phyloP scores from a whole-genome alignment of 2,888 invertebrate genomes.

The Aphidius colemani region DNA sequence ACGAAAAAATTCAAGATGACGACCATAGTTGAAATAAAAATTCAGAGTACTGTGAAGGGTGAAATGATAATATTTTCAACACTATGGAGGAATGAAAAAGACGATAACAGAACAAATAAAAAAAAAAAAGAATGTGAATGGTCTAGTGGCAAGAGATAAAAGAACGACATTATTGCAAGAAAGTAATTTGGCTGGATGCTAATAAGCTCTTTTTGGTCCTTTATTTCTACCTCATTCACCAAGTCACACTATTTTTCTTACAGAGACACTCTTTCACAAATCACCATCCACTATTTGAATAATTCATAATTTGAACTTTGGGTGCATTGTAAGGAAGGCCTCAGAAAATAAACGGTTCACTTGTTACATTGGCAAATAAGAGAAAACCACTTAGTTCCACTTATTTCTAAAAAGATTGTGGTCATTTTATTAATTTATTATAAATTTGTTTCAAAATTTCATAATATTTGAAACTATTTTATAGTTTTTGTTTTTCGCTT shows the following conservation, averaged over 20 bases:
- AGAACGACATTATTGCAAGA: slow-evolving; percentile 49
- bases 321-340: slow-evolving; percentile 36
- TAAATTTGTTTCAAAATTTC: neutral
- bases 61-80: slow-evolving; percentile 10
- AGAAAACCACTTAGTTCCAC: slow-evolving; percentile 47
- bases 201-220: slow-evolving; percentile 43
- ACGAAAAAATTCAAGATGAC: neutral
- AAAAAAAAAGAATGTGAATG: slow-evolving; percentile 30
- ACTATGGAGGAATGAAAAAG: slow-evolving; percentile 23
- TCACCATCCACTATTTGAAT: slow-evolving; percentile 37
- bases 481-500: no score
- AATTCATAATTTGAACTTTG: slow-evolving; percentile 47
- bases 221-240: slow-evolving; percentile 29
- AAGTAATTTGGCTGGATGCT: slow-evolving; percentile 55
- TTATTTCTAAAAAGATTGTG: slow-evolving; percentile 48
- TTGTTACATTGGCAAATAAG: slow-evolving; percentile 37
- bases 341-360: slow-evolving; percentile 37
- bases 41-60: neutral
- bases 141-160: slow-evolving; percentile 40
- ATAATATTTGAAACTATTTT: neutral
- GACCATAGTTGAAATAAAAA: neutral
- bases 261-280: slow-evolving; percentile 22
- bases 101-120: slow-evolving; percentile 7
- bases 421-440: slow-evolving; percentile 35
- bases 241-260: slow-evolving; percentile 18